Evolutionary conservation across 2,888 invertebrate genomes (phyloP).

Genomic region (Dendrolimus pini): DNA sequence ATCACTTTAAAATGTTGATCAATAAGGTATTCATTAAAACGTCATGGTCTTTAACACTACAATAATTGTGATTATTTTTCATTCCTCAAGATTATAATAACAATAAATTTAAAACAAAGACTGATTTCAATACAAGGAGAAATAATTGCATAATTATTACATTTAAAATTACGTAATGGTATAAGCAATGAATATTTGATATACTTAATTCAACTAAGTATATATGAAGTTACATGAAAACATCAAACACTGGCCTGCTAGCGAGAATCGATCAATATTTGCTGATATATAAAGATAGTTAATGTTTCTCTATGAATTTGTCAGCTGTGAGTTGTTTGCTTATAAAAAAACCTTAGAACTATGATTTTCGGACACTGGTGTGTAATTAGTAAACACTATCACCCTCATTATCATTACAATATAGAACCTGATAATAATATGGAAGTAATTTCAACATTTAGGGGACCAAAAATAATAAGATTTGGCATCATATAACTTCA

Average conservation of each 20-base stretch:
- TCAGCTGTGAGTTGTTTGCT: too few relatives aligned
- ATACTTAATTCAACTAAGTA: neutral
- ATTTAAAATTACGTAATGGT: neutral
- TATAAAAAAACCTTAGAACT: too few relatives aligned
- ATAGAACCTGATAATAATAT: too few relatives aligned
- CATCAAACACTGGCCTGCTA: neutral
- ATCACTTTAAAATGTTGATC: conserved; percentile 69
- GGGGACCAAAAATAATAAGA: neutral
- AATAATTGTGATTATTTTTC: conserved; percentile 9
- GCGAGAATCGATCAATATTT: too few relatives aligned
- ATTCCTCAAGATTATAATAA: neutral
- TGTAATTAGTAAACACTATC: too few relatives aligned
- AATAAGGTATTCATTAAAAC: conserved; percentile 48
- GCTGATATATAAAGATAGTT: too few relatives aligned
- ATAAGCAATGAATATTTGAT: neutral
- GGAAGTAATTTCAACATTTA: too few relatives aligned
- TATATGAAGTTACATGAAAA: neutral
- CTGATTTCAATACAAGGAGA: neutral
- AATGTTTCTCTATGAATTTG: too few relatives aligned
- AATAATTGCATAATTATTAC: neutral
- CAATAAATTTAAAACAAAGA: neutral
- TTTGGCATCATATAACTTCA: neutral
- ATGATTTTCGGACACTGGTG: too few relatives aligned
- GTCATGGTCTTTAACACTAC: conserved; percentile 49
- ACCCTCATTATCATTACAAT: too few relatives aligned